A percentile compares a stretch with the other conserved stretches of the same genome.
Evolutionary conservation across 1,140 invertebrate species (phyloP).

Genomic region (Vanessa tameamea): DNA sequence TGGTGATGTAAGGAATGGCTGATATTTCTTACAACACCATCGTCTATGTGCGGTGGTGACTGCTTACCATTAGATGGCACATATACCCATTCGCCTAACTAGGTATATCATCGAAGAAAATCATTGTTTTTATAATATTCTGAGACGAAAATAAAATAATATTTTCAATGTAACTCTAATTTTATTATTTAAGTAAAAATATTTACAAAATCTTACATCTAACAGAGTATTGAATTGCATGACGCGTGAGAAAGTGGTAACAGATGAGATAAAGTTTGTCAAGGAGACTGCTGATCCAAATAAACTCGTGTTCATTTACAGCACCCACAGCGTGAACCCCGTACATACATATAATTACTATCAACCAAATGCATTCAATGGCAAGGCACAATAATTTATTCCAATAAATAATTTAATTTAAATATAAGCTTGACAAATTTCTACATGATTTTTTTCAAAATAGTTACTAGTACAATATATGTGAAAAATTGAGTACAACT

Average conservation of each 20-base stretch:
- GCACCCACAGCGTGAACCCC: constrained; percentile 10
- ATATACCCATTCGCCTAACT: too few relatives aligned
- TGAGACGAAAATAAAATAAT: constrained; percentile 45
- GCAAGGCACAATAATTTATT: constrained; percentile 70
- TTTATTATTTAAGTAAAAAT: constrained; percentile 71
- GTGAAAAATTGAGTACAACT: constrained; percentile 7
- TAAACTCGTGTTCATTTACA: neutral
- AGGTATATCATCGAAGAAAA: too few relatives aligned
- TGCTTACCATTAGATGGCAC: too few relatives aligned
- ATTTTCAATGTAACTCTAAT: constrained; percentile 54
- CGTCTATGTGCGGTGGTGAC: too few relatives aligned
- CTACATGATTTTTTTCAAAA: constrained; percentile 48
- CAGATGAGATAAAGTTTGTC: constrained; percentile 42
- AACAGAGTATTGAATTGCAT: constrained; percentile 77
- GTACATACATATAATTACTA: constrained; percentile 33
- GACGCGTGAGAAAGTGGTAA: constrained; percentile 64
- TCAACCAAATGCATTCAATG: constrained; percentile 74
- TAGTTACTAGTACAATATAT: constrained; percentile 16
- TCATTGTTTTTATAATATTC: too few relatives aligned
- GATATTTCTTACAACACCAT: too few relatives aligned
- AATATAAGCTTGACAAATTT: constrained; percentile 37
- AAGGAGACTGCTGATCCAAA: constrained; percentile 18
- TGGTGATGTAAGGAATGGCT: too few relatives aligned
- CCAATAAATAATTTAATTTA: constrained; percentile 72
- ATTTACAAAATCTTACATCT: constrained; percentile 76